phyloP scores from a whole-genome alignment of 1,140 invertebrate genomes.

The Tetragonula clypearis region DNA sequence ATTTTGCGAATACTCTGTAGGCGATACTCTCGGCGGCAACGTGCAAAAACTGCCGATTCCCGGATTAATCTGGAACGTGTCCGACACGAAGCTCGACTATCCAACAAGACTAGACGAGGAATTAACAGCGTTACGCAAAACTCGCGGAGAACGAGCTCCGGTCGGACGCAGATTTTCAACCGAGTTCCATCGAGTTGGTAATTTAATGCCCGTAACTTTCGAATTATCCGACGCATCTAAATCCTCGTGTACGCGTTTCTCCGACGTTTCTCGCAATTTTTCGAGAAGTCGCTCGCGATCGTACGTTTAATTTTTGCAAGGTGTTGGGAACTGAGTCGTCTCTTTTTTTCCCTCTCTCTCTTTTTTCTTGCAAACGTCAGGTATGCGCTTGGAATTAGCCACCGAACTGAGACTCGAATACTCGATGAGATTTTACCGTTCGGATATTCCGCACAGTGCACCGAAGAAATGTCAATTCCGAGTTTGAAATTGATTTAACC shows the following conservation, averaged over 20 bases:
- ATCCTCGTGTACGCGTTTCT: background rate
- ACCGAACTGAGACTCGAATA: background rate
- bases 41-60: conserved; percentile 42
- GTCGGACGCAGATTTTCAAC: conserved; percentile 10
- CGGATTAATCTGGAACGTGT: conserved; percentile 53
- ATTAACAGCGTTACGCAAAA: conserved; percentile 41
- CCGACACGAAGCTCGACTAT: conserved; percentile 5
- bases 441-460: background rate
- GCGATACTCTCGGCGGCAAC: background rate
- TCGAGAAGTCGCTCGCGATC: background rate
- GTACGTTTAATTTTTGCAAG: background rate
- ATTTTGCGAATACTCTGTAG: background rate
- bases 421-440: background rate
- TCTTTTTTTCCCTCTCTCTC: background rate
- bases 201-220: conserved; percentile 15
- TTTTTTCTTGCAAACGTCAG: no score
- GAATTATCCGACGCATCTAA: background rate
- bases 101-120: conserved; percentile 2
- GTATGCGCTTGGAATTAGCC: no score
- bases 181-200: conserved; percentile 15
- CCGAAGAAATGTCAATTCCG: background rate
- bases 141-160: conserved; percentile 20
- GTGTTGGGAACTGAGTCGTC: background rate
- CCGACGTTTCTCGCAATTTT: background rate
- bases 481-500: background rate